These are phyloP conservation scores for Lepidochrysops patricia DNA, from an alignment of 2,888 invertebrate genomes.

Conservation along the genomic window DNA sequence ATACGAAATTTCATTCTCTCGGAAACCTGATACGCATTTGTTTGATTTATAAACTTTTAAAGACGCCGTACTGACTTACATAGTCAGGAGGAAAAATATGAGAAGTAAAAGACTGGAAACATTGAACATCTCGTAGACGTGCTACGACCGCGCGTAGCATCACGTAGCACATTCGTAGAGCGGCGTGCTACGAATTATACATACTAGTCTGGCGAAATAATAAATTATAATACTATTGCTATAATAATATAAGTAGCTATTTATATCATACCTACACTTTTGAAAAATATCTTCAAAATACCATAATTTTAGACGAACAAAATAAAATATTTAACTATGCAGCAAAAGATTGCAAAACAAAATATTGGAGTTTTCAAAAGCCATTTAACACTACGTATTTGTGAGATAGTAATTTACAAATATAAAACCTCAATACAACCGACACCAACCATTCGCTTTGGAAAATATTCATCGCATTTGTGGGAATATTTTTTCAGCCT, in stretches of 20 bases:
- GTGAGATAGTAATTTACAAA: slow-evolving; percentile 12
- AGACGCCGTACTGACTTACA: too few relatives aligned
- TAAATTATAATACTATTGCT: too few relatives aligned
- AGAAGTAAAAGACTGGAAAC: neutral
- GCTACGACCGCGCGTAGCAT: neutral
- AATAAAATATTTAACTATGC: neutral
- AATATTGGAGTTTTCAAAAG: slow-evolving; percentile 3
- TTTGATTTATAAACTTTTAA: too few relatives aligned
- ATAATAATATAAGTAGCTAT: too few relatives aligned
- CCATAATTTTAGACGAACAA: neutral
- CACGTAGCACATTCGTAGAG: neutral
- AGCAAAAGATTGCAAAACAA: neutral
- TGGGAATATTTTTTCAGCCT: slow-evolving; percentile 13
- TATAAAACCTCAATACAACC: slow-evolving; percentile 13
- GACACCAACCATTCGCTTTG: slow-evolving; percentile 9
- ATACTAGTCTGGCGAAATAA: neutral
- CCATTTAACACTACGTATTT: slow-evolving; percentile 10
- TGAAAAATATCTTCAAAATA: neutral
- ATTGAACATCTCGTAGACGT: neutral
- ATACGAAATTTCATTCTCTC: neutral
- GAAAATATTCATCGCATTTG: slow-evolving; percentile 13
- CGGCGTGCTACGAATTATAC: neutral
- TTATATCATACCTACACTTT: too few relatives aligned
- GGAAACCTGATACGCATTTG: neutral
- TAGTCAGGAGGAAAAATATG: too few relatives aligned